Evolutionary conservation across 2,888 invertebrate species (phyloP).

Genomic region (Amphipoea lucens): DNA sequence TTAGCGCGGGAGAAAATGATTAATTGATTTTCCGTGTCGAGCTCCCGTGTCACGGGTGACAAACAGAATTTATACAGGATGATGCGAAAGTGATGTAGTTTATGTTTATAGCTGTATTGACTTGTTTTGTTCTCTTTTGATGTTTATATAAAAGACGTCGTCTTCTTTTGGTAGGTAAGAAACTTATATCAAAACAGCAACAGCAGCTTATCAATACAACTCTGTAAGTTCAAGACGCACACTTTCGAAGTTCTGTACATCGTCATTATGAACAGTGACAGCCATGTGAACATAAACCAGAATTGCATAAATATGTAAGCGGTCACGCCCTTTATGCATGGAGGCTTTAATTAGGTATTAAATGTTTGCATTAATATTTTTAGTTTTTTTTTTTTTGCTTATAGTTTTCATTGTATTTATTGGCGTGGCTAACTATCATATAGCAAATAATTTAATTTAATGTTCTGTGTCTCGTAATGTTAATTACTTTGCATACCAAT

Average conservation of each 20-base stretch:
- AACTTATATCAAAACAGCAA: neutral
- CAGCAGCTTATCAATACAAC: neutral
- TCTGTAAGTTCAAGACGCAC: neutral
- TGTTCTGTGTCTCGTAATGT: too few relatives aligned
- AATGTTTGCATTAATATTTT: too few relatives aligned
- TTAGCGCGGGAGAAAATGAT: constrained; percentile 76
- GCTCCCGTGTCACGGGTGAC: constrained; percentile 70
- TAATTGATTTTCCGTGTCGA: constrained; percentile 74
- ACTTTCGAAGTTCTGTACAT: neutral
- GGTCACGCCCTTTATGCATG: too few relatives aligned
- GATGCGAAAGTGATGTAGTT: constrained; percentile 61
- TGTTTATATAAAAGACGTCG: neutral
- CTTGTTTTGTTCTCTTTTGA: neutral
- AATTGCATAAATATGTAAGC: too few relatives aligned
- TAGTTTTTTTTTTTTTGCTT: too few relatives aligned
- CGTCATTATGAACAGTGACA: neutral
- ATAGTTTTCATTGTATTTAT: too few relatives aligned
- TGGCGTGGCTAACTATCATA: too few relatives aligned
- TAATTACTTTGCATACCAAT: too few relatives aligned
- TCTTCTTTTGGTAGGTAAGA: neutral
- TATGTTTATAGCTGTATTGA: neutral
- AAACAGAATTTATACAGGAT: constrained; percentile 72
- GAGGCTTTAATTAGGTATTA: too few relatives aligned
- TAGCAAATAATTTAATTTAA: too few relatives aligned
- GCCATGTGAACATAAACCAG: too few relatives aligned